phyloP scores from a whole-genome alignment of 1,140 invertebrate species.

The Trinorchestia longiramus region DNA sequence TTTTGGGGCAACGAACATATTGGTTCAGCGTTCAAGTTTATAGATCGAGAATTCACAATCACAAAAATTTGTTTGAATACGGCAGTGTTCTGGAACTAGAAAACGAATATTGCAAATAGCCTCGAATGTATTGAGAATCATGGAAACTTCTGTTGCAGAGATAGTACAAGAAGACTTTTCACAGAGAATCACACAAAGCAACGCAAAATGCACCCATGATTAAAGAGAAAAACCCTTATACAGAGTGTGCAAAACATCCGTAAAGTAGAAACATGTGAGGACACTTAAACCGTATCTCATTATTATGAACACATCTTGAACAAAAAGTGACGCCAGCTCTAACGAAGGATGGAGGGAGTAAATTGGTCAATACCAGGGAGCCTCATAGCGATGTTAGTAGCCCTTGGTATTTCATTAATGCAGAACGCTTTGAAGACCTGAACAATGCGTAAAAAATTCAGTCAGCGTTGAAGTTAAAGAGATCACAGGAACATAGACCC shows the following conservation, averaged over 20 bases:
- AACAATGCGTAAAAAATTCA: neutral
- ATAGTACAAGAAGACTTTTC: neutral
- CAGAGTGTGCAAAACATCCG: neutral
- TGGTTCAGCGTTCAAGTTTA: conserved; percentile 19
- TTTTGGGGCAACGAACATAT: conserved; percentile 37
- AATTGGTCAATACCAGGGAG: neutral
- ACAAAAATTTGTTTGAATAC: neutral
- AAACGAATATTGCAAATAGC: neutral
- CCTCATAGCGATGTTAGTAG: neutral
- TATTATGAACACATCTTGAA: neutral
- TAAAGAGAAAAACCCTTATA: neutral
- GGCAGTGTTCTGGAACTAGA: neutral
- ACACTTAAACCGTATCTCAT: neutral
- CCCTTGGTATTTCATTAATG: neutral
- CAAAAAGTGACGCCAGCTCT: neutral
- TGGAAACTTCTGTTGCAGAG: neutral
- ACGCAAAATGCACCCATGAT: neutral
- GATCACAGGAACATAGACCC: neutral
- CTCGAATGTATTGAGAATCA: neutral
- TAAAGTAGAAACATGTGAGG: neutral
- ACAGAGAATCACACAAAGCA: neutral
- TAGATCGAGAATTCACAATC: neutral
- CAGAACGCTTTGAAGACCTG: neutral
- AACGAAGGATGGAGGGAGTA: neutral
- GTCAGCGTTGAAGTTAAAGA: neutral